Conservation (phyloP, 2,113 vertebrate species). For the Isichthys henryi region DNA sequence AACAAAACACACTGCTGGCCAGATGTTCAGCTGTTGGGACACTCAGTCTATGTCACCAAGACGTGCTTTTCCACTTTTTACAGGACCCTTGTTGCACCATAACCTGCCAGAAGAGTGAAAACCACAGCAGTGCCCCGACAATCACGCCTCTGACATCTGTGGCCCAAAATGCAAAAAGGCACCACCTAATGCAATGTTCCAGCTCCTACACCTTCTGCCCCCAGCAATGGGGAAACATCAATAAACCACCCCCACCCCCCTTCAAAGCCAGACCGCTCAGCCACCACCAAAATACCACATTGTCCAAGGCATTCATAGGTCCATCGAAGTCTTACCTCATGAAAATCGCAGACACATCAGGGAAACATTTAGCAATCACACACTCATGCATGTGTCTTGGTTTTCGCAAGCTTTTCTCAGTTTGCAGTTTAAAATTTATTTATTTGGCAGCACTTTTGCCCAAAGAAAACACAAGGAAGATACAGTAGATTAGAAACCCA, state of each 20-base stretch:
- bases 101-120: neutral
- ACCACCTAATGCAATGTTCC: neutral
- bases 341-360: neutral
- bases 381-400: neutral
- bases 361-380: neutral
- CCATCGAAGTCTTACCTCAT: neutral
- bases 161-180: neutral
- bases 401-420: neutral
- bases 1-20: neutral
- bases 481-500: neutral
- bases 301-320: neutral
- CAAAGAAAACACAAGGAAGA: neutral
- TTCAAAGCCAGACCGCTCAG: neutral
- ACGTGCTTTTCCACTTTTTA: neutral
- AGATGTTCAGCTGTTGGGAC: neutral
- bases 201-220: neutral
- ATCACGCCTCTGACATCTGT: neutral
- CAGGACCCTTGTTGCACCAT: neutral
- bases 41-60: neutral
- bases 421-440: neutral
- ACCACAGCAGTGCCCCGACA: neutral
- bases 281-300: neutral
- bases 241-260: neutral
- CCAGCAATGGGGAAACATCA: neutral
- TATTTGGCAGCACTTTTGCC: neutral